Evolutionary conservation across 2,797 vertebrate genomes (phyloP), one percentile per base, ranked within the genome.

Genomic region (Chloroceryle inda): DNA sequence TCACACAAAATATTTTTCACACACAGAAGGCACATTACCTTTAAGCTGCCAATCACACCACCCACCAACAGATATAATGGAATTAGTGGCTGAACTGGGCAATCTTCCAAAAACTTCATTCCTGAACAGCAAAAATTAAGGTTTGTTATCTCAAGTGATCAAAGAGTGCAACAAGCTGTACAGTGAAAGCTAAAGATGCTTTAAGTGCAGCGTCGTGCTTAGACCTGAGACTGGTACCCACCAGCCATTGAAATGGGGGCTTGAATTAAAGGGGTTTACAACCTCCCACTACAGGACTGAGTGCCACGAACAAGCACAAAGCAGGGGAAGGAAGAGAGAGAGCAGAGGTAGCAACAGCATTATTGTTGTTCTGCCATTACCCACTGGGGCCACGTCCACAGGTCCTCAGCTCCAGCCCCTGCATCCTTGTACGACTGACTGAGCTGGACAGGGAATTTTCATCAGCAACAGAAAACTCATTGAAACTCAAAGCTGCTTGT

Each of bases 11-110:
- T 67, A 77, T 58, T 93, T 91, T 93, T 91, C 75, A 81, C 90
- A 79, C 59, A 55, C 33, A 95, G 61, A 94, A 89, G n/a, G 59
- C 68, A 92, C 80, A 53, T 95, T 97, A 98, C 97, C 97, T 98
- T 98, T 95, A 98, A 93, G 89, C 97, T 97, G 89, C 98, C 95
- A 49, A 97, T 71, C 64, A 98, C 92, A 1, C 98, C 97, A 52
- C 97, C 96, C 90, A 97, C 97, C 74, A 98, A 82, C 87, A 98
- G 96, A 96, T 98, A 98, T 58, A 98, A 96, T 85, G 96, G 97
- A 95, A 98, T 97, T 95, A 97, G 95, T 77, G 97, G 97, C 75
- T 98, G 97, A 69, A 96, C 95, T 63, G 98, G 98, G 72, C 97
- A 97, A 75, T 96, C 95, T 64, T 98, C 96, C 94, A 98, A 81